Evolutionary conservation across 2,888 invertebrate genomes (phyloP).

Genomic region (Agrilus biguttatus): DNA sequence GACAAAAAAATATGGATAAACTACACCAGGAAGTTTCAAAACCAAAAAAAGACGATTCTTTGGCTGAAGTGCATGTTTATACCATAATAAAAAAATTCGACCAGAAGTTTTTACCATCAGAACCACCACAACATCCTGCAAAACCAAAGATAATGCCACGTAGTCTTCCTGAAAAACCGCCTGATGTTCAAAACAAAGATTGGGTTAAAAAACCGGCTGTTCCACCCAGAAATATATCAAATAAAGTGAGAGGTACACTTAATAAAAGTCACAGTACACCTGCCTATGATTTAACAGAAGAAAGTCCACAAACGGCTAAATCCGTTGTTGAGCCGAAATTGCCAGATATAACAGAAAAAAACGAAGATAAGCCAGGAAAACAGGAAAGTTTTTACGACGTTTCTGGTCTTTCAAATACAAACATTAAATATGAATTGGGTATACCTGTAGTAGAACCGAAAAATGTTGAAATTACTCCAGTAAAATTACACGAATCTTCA

Average conservation of each 20-base stretch:
- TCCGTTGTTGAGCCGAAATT: background rate
- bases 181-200: conserved; percentile 20
- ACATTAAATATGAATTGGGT: conserved; percentile 18
- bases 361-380: no score
- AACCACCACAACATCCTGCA: conserved; percentile 5
- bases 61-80: conserved; percentile 27
- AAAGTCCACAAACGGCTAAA: conserved; percentile 12
- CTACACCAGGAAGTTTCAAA: conserved; percentile 1
- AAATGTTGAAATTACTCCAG: conserved; percentile 1
- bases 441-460: conserved; percentile 17
- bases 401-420: background rate
- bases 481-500: no score
- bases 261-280: conserved; percentile 77
- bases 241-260: conserved; percentile 38
- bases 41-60: conserved; percentile 13
- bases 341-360: background rate
- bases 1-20: conserved; percentile 1
- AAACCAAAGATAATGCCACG: conserved; percentile 23
- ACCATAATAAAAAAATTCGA: conserved; percentile 30
- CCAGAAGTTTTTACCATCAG: conserved; percentile 13
- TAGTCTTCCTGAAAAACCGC: conserved; percentile 19
- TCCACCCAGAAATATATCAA: conserved; percentile 23
- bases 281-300: conserved; percentile 46
- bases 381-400: no score
- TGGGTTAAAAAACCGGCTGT: conserved; percentile 21